Evolutionary conservation across 2,888 invertebrate species (phyloP).

Genomic region (Acanthosepion pharaonis): DNA sequence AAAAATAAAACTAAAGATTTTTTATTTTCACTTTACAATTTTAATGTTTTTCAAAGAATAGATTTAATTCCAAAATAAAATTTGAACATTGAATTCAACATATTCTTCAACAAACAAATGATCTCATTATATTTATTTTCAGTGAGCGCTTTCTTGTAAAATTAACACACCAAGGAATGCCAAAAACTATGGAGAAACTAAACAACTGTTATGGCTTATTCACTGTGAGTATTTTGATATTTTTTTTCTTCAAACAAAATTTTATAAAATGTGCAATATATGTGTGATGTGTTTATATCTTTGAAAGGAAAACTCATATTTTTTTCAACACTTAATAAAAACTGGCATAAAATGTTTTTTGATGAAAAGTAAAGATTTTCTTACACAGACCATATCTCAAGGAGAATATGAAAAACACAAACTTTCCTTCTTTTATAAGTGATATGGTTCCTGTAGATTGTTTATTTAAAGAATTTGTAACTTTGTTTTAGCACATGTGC

Average conservation of each 20-base stretch:
- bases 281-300: too few species aligned
- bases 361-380: too few species aligned
- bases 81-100: neutral
- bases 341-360: too few species aligned
- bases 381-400: too few species aligned
- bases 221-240: conserved; percentile 79
- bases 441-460: too few species aligned
- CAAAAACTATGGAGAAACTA: conserved; percentile 89
- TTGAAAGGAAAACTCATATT: too few species aligned
- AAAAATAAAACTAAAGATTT: neutral
- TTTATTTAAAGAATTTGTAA: too few species aligned
- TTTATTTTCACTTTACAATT: neutral
- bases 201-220: conserved; percentile 92
- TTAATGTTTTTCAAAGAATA: neutral
- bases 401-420: too few species aligned
- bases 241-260: neutral
- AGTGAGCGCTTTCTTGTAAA: conserved; percentile 90
- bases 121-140: conserved; percentile 56
- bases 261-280: neutral
- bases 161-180: conserved; percentile 91
- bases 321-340: too few species aligned
- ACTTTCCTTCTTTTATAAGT: too few species aligned
- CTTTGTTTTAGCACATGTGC: too few species aligned
- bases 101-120: neutral
- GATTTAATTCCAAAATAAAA: neutral